Evolutionary conservation across 2,888 invertebrate species (phyloP).

Genomic region (Tetropium fuscum): DNA sequence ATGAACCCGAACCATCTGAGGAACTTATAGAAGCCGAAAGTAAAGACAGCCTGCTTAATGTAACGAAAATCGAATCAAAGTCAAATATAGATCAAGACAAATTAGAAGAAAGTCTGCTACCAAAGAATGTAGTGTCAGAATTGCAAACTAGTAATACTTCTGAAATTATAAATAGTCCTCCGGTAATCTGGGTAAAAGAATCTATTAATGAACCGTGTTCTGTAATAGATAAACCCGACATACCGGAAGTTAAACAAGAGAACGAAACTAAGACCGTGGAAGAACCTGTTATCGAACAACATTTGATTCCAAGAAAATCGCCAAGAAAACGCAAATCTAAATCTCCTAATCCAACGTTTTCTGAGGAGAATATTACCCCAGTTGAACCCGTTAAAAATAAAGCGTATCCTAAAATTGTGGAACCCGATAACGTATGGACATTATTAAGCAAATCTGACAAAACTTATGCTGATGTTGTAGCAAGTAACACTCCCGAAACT

Average conservation of each 20-base stretch:
- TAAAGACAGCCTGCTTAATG: slow-evolving; percentile 6
- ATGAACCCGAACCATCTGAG: slow-evolving; percentile 51
- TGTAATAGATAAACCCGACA: no score
- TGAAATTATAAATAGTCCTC: slow-evolving; percentile 29
- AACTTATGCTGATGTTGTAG: slow-evolving; percentile 78
- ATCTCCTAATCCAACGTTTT: slow-evolving; percentile 4
- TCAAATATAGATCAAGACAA: slow-evolving; percentile 43
- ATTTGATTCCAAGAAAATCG: slow-evolving; percentile 9
- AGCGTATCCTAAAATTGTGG: not conserved
- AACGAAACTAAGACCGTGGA: not conserved
- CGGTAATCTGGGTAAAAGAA: slow-evolving; percentile 11
- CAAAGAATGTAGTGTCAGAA: slow-evolving; percentile 52
- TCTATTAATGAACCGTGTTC: not conserved
- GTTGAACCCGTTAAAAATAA: slow-evolving; percentile 1
- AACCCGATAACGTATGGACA: slow-evolving; percentile 67
- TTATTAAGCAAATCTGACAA: slow-evolving; percentile 69
- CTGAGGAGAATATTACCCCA: not conserved
- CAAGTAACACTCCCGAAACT: slow-evolving; percentile 63
- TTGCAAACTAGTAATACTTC: slow-evolving; percentile 41
- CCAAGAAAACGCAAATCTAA: slow-evolving; percentile 24
- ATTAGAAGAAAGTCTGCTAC: slow-evolving; percentile 49
- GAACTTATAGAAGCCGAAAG: slow-evolving; percentile 27
- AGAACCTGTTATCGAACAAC: not conserved
- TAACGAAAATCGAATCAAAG: slow-evolving; percentile 25
- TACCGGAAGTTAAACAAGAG: not conserved